Base-by-base conservation (phyloP, 2,888 invertebrate species). In the Dichetophora obliterata region DNA sequence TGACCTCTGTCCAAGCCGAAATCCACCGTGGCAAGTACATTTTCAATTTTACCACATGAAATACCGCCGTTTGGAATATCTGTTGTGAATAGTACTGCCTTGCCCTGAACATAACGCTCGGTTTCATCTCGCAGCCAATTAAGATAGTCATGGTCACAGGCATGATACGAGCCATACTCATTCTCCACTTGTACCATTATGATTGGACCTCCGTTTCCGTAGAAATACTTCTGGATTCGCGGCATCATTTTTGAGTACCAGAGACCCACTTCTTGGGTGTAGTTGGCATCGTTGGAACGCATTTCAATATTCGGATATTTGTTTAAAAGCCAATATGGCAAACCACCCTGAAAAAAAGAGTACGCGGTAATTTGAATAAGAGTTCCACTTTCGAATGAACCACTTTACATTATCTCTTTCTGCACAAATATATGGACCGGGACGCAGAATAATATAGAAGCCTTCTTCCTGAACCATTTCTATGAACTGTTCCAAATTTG, bases 401-500 rank as follows among this genome's bases (percentile, higher is more conserved):
- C 27, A 34, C 70, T 82, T 81, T 86, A 91, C 92, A 87, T 92
- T 89, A 83, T 98, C 97, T 89, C 96, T 92, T 90, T 98, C 98
- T 9, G 95, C 96, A 87, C 96, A 96, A 82, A 98, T 97, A 84
- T 96, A 98, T 0, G 98, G 98, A 0, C 98, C 98, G 0, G 96
- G 94, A 34, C 98, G 90, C 0, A 98, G 88, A 34, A 97, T 91
- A 0, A 96, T 95, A n/a, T 94, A 90, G 27, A 98, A 90, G 48
- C 93, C 95, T 85, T 94, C 94, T 80, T 95, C 92, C 78, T 94
- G 92, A 0, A 97, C 97, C 9, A 92, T 90, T 83, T 92, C 89
- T 14, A 96, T 89, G 86, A 95, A 97, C 63, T 90, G 88, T 5
- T 91, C 92, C 79, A 96, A 90, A 85, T 95, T 92, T 19, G 92